Base-by-base conservation (phyloP, 2,113 vertebrate genomes). In the Spermophilus dauricus region DNA sequence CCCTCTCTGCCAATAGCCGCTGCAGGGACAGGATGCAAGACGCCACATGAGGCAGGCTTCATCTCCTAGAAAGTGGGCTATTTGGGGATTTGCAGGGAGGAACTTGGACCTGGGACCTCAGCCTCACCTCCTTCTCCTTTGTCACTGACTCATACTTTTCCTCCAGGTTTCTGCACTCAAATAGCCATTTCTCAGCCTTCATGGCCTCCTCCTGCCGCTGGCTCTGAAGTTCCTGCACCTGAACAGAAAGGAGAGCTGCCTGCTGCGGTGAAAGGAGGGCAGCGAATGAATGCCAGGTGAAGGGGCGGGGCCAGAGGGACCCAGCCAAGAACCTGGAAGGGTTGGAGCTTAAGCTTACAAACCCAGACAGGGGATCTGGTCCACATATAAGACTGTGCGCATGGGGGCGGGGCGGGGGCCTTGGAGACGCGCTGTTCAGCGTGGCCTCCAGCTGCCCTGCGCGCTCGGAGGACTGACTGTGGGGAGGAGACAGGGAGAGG, bases 121-220 rank as follows among this genome's bases (percentile, higher is more conserved):
- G 37, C 11, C 97, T 98, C 98, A 99, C 99, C 99, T 99, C 99
- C 96, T 99, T 99, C 98, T 99, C 99, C 95, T 99, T 99, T 65
- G 98, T 98, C 97, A 99, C 98, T 0, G 98, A 98, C 8, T 99
- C 99, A 8, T 98, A 99, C 97, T 99, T 99, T 97, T 99, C 99
- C 45, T 99, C 97, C 81, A 99, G 99, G 97, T 99, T 99, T 83
- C 98, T 99, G 97, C 98, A 99, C 98, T 99, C 99, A 84, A 99
- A 99, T 78, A 99, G 99, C 99, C 99, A 99, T 90, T 99, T 99
- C 98, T 99, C 99, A 0, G 99, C 99, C 98, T 99, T 99, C 98
- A 99, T 97, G 72, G 99, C 99, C 98, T 99, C 99, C 1, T 99
- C 98, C 0, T 99, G 99, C 96, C 99, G 98, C 95, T 99, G 99